Evolutionary conservation across 2,888 invertebrate genomes (phyloP).

Genomic region (Caenorhabditis drosophilae): DNA sequence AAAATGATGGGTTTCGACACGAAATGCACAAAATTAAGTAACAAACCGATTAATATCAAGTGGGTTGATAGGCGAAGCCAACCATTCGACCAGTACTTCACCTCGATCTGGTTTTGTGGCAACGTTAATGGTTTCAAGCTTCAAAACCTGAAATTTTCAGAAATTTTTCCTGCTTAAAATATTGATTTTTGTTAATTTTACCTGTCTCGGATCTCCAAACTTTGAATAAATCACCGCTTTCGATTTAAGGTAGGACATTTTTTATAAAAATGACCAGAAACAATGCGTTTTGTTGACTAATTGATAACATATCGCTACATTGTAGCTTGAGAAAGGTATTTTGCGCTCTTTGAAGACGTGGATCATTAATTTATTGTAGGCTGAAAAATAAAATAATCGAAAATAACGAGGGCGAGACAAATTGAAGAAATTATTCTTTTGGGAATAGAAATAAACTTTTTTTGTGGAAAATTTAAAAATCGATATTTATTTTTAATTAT

Average conservation of each 20-base stretch:
- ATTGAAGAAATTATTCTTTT: too few species aligned
- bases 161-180: background rate
- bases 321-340: too few species aligned
- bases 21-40: background rate
- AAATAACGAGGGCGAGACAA: too few species aligned
- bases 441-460: too few species aligned
- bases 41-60: slow-evolving; percentile 57
- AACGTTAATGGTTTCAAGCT: slow-evolving; percentile 35
- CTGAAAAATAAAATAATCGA: too few species aligned
- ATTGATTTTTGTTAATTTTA: background rate
- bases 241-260: slow-evolving; percentile 21
- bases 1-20: background rate
- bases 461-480: too few species aligned
- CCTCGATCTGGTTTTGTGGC: slow-evolving; percentile 20
- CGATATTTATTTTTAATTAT: too few species aligned
- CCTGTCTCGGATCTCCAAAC: slow-evolving; percentile 38
- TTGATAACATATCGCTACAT: too few species aligned
- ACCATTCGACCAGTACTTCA: slow-evolving; percentile 60
- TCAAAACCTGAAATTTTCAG: slow-evolving; percentile 35
- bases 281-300: too few species aligned
- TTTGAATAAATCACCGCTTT: slow-evolving; percentile 30
- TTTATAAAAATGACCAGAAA: too few species aligned
- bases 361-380: too few species aligned
- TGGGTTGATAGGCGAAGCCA: slow-evolving; percentile 65
- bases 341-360: too few species aligned